Base-by-base conservation (phyloP, 2,113 vertebrate genomes). In the Butastur rufipennis region DNA sequence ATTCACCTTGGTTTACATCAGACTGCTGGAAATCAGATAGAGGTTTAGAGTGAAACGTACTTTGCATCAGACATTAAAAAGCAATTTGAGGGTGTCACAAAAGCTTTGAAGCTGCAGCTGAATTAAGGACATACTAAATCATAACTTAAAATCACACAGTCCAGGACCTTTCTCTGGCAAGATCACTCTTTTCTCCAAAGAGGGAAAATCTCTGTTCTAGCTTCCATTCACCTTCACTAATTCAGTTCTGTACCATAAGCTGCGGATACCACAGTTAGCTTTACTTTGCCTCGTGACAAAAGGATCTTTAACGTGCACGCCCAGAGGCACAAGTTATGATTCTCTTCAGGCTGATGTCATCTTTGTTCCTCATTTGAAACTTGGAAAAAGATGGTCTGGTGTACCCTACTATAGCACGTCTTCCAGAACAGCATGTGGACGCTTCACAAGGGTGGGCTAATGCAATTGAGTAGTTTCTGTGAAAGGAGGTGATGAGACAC, bases 391-490 rank as follows among this genome's bases (percentile, higher is more conserved):
- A 12, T 10, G 48, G 2, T 38, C 52, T 27, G 20, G 12, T 4
- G 17, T 21, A 27, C 20, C 16, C 19, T 1, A 1, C 36, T 50
- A 6, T 18, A 45, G 20, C 13, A 16, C 1, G 0, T 25, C n/a
- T 43, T 59, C 36, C 34, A 56, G 71, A 34, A 62, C 0, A 3
- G 23, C 36, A 40, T 62, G 47, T 22, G 50, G 27, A 34, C 38
- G 11, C 43, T 4, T 53, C 50, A 13, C 2, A 3, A 32, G 63
- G 17, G 26, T 20, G 42, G 34, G 38, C 20, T 50, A 11, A n/a
- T 10, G 23, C 1, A 1, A 3, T 12, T 40, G 42, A 19, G 48
- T 32, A 11, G 4, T 52, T 70, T 47, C 58, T 6, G 2, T 31
- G 32, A 22, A 32, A 63, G 68, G 8, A 62, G 50, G 8, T 55